These are phyloP conservation scores for Brachionus plicatilis DNA, from an alignment of 1,140 invertebrate species.

Conservation along the genomic window DNA sequence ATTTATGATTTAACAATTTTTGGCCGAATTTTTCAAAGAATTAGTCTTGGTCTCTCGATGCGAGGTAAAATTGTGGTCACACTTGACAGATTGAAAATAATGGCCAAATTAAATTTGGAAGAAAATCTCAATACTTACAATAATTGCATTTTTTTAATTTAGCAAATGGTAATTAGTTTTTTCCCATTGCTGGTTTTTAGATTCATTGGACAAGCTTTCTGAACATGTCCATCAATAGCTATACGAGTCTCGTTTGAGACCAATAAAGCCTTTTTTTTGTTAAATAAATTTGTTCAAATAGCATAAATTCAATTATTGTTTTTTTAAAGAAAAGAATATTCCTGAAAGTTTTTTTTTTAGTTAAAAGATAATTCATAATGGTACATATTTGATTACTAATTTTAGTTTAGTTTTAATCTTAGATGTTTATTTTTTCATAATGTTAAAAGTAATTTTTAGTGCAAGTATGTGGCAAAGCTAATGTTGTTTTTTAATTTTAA, in stretches of 20 bases:
- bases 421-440: no score
- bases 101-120: not conserved
- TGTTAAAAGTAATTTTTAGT: no score
- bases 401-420: not conserved
- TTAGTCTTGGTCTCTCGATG: not conserved
- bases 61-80: not conserved
- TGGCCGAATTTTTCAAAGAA: not conserved
- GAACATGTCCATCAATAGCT: not conserved
- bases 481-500: no score
- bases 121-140: not conserved
- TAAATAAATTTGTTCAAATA: not conserved
- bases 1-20: not conserved
- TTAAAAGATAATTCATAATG: not conserved
- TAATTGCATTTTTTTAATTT: not conserved
- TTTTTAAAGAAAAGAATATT: not conserved
- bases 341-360: not conserved
- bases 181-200: not conserved
- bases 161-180: not conserved
- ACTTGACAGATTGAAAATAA: not conserved
- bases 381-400: not conserved
- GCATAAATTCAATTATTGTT: no score
- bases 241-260: not conserved
- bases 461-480: no score
- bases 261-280: not conserved
- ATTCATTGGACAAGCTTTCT: not conserved